Evolutionary conservation across 2,888 invertebrate species (phyloP).

Genomic region (Rotaria socialis): DNA sequence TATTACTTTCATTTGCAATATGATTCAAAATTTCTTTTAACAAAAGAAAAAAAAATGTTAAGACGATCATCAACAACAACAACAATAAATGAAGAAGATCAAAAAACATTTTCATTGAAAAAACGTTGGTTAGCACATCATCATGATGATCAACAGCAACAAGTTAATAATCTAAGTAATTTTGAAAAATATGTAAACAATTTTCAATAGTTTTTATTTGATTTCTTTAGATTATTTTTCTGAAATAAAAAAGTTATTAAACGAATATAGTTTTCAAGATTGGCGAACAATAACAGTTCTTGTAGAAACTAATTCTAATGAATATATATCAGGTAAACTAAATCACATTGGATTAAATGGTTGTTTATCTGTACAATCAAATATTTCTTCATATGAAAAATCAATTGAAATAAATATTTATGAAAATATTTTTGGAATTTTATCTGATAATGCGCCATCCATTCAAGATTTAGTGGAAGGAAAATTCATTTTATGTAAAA

Average conservation of each 20-base stretch:
- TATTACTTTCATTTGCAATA: constrained; percentile 22
- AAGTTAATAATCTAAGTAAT: too few species aligned
- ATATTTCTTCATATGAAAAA: too few species aligned
- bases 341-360: neutral
- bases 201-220: too few species aligned
- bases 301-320: neutral
- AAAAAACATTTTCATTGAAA: neutral
- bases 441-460: neutral
- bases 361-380: neutral
- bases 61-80: neutral
- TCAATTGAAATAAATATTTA: neutral
- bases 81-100: neutral
- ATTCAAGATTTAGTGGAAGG: neutral
- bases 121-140: constrained; percentile 19
- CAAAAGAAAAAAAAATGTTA: neutral
- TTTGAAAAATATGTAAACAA: too few species aligned
- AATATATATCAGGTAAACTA: neutral
- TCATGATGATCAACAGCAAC: neutral
- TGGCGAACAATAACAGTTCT: neutral
- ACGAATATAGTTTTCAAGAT: constrained; percentile 17
- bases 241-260: neutral
- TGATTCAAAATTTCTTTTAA: neutral
- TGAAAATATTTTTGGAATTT: constrained; percentile 1
- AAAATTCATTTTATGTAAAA: constrained; percentile 6
- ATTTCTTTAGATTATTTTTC: neutral